Conservation (phyloP, 2,888 invertebrate genomes). For the Agrilus cyanescens region DNA sequence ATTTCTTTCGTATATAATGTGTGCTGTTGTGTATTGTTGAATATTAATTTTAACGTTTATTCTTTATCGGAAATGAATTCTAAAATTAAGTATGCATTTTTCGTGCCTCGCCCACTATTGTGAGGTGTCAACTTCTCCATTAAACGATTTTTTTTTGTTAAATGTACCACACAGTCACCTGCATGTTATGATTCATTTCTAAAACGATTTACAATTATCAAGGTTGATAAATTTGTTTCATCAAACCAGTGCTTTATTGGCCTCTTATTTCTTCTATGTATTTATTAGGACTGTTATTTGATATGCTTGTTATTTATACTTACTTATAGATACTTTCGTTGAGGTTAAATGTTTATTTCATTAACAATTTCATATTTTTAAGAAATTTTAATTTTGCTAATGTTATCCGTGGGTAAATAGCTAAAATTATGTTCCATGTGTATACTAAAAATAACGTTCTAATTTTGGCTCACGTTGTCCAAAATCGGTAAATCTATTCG, state of each 20-base stretch:
- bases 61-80: not conserved
- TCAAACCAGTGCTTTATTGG: constrained; percentile 5
- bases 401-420: not conserved
- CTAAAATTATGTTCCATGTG: constrained; percentile 25
- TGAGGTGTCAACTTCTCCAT: constrained; percentile 11
- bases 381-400: not conserved
- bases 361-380: not conserved
- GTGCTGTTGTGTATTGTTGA: constrained; percentile 4
- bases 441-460: constrained; percentile 19
- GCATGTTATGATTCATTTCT: constrained; percentile 16
- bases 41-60: not conserved
- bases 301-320: too few species aligned
- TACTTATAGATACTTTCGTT: not conserved
- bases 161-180: constrained; percentile 8
- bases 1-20: constrained; percentile 7
- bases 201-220: constrained; percentile 7
- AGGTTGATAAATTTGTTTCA: constrained; percentile 10
- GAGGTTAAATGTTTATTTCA: not conserved
- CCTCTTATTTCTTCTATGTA: not conserved
- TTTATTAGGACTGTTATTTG: too few species aligned
- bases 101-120: constrained; percentile 16
- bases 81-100: not conserved
- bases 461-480: constrained; percentile 16
- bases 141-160: constrained; percentile 10
- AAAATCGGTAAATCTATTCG: constrained; percentile 17